Evolutionary conservation across 2,888 invertebrate species (phyloP).

Genomic region (Philereme transversata): DNA sequence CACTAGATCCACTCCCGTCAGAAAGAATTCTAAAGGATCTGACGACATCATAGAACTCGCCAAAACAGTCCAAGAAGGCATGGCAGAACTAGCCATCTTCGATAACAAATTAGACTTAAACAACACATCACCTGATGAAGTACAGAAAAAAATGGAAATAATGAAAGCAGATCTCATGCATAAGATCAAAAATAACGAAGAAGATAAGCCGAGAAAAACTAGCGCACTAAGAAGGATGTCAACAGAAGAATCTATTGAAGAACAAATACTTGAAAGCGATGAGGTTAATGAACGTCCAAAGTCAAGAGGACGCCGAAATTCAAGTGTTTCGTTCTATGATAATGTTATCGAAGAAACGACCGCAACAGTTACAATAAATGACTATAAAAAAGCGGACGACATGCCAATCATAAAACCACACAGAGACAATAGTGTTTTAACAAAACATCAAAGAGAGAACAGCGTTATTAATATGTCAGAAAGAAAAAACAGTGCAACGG

Average conservation of each 20-base stretch:
- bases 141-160: conserved; percentile 67
- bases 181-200: conserved; percentile 69
- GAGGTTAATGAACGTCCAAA: conserved; percentile 60
- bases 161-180: conserved; percentile 71
- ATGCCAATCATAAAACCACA: conserved; percentile 43
- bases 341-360: conserved; percentile 50
- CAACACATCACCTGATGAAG: conserved; percentile 55
- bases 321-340: conserved; percentile 66
- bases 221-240: conserved; percentile 64
- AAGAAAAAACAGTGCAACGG: conserved; percentile 49
- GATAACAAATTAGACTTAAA: conserved; percentile 56
- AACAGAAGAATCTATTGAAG: conserved; percentile 70
- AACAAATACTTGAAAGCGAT: conserved; percentile 53
- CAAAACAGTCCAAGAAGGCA: conserved; percentile 83
- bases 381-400: conserved; percentile 49
- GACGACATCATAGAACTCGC: conserved; percentile 79
- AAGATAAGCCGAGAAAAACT: conserved; percentile 53
- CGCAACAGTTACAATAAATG: conserved; percentile 50
- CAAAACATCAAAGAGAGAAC: conserved; percentile 46
- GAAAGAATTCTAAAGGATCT: conserved; percentile 64
- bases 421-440: conserved; percentile 38
- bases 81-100: conserved; percentile 75
- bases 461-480: conserved; percentile 25
- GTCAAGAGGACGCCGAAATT: conserved; percentile 67
- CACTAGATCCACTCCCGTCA: conserved; percentile 61